Conservation (phyloP, 1,140 invertebrate genomes). For the Lysiphlebus fabarum region DNA sequence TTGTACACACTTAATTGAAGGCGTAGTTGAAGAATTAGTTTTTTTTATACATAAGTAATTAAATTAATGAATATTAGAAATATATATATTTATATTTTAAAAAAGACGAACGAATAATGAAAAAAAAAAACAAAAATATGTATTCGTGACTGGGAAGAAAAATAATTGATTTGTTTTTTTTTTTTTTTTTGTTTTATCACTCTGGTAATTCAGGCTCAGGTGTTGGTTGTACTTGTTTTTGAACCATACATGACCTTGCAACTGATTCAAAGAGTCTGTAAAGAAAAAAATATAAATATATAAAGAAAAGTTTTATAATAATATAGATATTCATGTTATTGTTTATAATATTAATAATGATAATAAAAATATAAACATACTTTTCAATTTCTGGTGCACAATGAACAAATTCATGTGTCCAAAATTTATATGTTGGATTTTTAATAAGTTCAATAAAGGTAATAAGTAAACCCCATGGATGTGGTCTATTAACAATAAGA, state of each 20-base stretch:
- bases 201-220: constrained; percentile 60
- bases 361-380: constrained; percentile 58
- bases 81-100: not conserved
- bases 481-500: constrained; percentile 95
- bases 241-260: constrained; percentile 88
- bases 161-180: no score
- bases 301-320: no score
- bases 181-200: constrained; percentile 56
- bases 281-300: constrained; percentile 27
- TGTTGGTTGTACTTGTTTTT: constrained; percentile 64
- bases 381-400: constrained; percentile 99
- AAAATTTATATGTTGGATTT: constrained; percentile 98
- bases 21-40: no score
- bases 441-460: constrained; percentile 99
- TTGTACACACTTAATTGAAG: no score
- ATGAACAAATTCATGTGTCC: constrained; percentile 98
- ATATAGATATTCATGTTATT: no score
- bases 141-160: no score
- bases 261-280: constrained; percentile 88
- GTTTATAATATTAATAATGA: constrained; percentile 13
- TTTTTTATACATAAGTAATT: no score
- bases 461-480: constrained; percentile 98
- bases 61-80: no score
- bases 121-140: no score
- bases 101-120: constrained; percentile 23